These are phyloP conservation scores for Corydoras maculifer DNA, from an alignment of 2,113 vertebrate species.

Conservation along the genomic window DNA sequence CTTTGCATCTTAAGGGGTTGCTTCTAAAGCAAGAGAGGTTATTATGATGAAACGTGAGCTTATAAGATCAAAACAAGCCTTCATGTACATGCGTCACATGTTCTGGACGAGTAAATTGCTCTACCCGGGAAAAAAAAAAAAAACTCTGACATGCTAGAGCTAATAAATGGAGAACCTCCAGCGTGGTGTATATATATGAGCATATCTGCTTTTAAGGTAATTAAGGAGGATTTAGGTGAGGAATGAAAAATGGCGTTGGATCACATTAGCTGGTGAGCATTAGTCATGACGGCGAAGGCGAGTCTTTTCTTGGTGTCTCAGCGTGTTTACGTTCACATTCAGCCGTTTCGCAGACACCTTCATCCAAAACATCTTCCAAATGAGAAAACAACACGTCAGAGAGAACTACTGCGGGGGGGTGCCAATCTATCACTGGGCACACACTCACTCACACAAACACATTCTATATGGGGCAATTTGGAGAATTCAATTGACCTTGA, in stretches of 20 bases:
- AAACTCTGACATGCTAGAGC: slow-evolving; percentile 8
- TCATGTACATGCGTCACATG: slow-evolving; percentile 52
- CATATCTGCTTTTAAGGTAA: slow-evolving; percentile 10
- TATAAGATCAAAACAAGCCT: slow-evolving; percentile 24
- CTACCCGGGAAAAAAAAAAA: slow-evolving; percentile 53
- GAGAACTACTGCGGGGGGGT: no score
- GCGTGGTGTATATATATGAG: neutral
- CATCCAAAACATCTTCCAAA: no score
- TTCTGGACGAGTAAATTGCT: slow-evolving; percentile 56
- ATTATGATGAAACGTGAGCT: slow-evolving; percentile 20
- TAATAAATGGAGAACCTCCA: slow-evolving; percentile 9
- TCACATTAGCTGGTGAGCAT: slow-evolving; percentile 33
- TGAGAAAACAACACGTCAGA: no score
- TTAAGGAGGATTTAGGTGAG: slow-evolving; percentile 10
- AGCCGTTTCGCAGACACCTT: no score
- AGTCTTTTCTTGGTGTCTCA: neutral
- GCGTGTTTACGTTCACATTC: neutral
- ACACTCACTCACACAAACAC: no score
- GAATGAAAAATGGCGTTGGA: slow-evolving; percentile 11
- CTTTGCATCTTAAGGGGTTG: slow-evolving; percentile 10
- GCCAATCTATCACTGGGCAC: no score
- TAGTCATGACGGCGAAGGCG: slow-evolving; percentile 20
- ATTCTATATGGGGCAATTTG: no score
- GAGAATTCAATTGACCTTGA: no score
- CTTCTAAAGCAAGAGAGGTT: slow-evolving; percentile 9